Conservation (phyloP, 2,888 invertebrate species). For the Ormia ochracea region DNA sequence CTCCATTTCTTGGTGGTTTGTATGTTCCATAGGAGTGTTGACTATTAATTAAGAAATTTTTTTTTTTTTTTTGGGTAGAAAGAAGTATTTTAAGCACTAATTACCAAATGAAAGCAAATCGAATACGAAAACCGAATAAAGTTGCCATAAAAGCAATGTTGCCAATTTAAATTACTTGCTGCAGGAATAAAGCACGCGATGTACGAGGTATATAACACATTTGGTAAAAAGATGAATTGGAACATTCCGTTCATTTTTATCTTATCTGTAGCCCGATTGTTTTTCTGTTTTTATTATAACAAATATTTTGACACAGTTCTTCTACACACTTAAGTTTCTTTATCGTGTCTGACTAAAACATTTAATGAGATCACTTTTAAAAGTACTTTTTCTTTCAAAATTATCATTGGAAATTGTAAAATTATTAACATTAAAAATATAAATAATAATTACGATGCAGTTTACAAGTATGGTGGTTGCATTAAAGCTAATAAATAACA, state of each 20-base stretch:
- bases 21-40: too few relatives aligned
- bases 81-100: too few relatives aligned
- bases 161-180: too few relatives aligned
- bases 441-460: neutral
- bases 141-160: too few relatives aligned
- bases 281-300: neutral
- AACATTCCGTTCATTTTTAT: conserved; percentile 30
- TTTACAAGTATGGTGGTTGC: conserved; percentile 3
- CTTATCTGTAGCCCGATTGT: conserved; percentile 44
- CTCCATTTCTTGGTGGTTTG: too few relatives aligned
- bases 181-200: too few relatives aligned
- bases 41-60: too few relatives aligned
- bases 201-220: too few relatives aligned
- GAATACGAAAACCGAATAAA: too few relatives aligned
- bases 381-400: conserved; percentile 33
- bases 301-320: conserved; percentile 22
- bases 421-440: conserved; percentile 17
- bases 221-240: too few relatives aligned
- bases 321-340: neutral
- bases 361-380: conserved; percentile 46
- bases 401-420: conserved; percentile 22
- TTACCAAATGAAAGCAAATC: too few relatives aligned
- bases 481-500: conserved; percentile 26
- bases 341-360: conserved; percentile 2
- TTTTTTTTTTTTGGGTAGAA: too few relatives aligned